phyloP scores from a whole-genome alignment of 1,140 invertebrate genomes.

The Tetragonula clypearis region DNA sequence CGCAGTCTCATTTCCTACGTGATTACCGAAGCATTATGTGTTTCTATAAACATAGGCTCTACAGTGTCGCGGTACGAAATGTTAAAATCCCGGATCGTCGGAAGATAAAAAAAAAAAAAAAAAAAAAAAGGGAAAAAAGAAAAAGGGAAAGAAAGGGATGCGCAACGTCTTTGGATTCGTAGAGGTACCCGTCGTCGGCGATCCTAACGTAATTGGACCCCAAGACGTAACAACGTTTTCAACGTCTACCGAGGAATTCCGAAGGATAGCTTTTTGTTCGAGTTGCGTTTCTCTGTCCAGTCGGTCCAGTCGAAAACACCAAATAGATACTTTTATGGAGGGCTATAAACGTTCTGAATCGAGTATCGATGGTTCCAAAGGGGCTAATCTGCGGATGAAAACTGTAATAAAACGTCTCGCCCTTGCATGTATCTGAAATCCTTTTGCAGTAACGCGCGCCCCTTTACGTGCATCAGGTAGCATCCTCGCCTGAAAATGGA shows the following conservation, averaged over 20 bases:
- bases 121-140: too few species aligned
- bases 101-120: background rate
- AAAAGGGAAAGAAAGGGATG: background rate
- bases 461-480: slow-evolving; percentile 35
- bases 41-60: background rate
- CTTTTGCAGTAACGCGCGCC: slow-evolving; percentile 41
- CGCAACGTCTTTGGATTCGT: slow-evolving; percentile 1
- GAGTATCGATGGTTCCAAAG: slow-evolving; percentile 74
- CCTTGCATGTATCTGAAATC: slow-evolving; percentile 53
- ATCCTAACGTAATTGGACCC: slow-evolving; percentile 62
- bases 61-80: slow-evolving; percentile 11
- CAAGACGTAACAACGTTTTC: slow-evolving; percentile 54
- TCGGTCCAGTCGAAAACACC: slow-evolving; percentile 68
- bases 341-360: slow-evolving; percentile 70
- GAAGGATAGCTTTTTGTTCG: slow-evolving; percentile 63
- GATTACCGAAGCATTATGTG: too few species aligned
- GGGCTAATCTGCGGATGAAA: slow-evolving; percentile 77
- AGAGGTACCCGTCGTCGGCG: slow-evolving; percentile 56
- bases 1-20: too few species aligned
- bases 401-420: slow-evolving; percentile 74
- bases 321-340: slow-evolving; percentile 75
- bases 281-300: slow-evolving; percentile 40
- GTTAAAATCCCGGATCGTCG: slow-evolving; percentile 23
- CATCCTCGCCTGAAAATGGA: background rate
- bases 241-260: slow-evolving; percentile 62